Evolutionary conservation across 1,140 invertebrate species (phyloP).

Genomic region (Drosophila tani): DNA sequence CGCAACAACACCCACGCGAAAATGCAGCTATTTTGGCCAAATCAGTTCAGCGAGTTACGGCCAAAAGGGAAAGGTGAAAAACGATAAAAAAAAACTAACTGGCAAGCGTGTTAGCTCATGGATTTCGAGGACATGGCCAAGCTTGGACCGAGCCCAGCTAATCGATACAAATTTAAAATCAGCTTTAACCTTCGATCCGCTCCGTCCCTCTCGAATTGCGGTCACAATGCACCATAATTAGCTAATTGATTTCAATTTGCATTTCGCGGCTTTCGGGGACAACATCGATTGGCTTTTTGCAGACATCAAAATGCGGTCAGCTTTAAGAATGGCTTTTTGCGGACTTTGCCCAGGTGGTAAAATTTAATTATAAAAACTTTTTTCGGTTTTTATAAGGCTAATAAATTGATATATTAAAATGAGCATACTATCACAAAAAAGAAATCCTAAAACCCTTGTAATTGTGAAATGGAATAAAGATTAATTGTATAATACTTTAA

Average conservation of each 20-base stretch:
- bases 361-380: conserved; percentile 14
- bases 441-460: not conserved
- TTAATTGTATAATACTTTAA: no score
- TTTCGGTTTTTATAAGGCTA: not conserved
- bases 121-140: conserved; percentile 13
- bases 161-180: conserved; percentile 32
- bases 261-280: conserved; percentile 58
- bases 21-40: conserved; percentile 46
- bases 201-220: conserved; percentile 32
- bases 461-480: not conserved
- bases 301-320: conserved; percentile 66
- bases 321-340: conserved; percentile 63
- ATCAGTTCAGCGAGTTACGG: conserved; percentile 20
- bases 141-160: conserved; percentile 5
- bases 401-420: not conserved
- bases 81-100: not conserved
- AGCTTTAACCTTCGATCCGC: conserved; percentile 22
- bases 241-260: conserved; percentile 78
- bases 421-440: not conserved
- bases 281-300: conserved; percentile 48
- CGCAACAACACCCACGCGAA: conserved; percentile 14
- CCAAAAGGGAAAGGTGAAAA: conserved; percentile 17
- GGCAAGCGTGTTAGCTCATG: not conserved
- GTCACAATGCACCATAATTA: conserved; percentile 63
- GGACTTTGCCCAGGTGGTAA: conserved; percentile 28